Evolutionary conservation across 2,797 vertebrate species (phyloP).

Genomic region (Chrysocyon brachyurus): DNA sequence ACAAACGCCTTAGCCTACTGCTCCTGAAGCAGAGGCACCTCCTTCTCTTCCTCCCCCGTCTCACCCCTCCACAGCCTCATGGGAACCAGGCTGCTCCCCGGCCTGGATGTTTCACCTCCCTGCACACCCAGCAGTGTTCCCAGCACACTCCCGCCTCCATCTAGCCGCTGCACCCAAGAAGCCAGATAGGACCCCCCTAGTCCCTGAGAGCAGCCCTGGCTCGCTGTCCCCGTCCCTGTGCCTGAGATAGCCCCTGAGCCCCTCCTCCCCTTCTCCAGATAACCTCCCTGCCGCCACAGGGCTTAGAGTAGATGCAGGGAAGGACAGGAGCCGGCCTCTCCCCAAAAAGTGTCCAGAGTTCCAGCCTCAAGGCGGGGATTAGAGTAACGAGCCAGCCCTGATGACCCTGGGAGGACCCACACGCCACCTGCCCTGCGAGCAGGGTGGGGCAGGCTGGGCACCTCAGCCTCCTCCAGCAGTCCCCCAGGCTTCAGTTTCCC

Average conservation of each 20-base stretch:
- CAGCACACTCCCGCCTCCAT: neutral
- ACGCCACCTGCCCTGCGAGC: neutral
- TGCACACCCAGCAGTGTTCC: neutral
- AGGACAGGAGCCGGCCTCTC: neutral
- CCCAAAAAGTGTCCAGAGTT: neutral
- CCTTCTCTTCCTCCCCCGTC: neutral
- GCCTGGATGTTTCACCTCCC: neutral
- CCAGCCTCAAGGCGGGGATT: neutral
- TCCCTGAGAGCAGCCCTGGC: neutral
- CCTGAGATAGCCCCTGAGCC: neutral
- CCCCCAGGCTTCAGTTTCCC: neutral
- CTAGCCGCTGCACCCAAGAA: neutral
- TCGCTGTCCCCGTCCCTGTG: neutral
- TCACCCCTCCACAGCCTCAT: neutral
- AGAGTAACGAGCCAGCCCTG: neutral
- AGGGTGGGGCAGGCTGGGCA: no score
- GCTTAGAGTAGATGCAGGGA: neutral
- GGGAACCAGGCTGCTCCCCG: neutral
- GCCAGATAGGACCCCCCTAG: neutral
- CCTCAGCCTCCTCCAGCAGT: neutral
- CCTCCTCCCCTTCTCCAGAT: neutral
- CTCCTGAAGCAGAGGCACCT: neutral
- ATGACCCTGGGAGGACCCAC: neutral
- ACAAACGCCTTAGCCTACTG: neutral
- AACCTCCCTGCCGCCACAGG: neutral